These are phyloP conservation scores for Nothoprocta perdicaria DNA, from an alignment of 2,113 vertebrate species.

Conservation along the genomic window DNA sequence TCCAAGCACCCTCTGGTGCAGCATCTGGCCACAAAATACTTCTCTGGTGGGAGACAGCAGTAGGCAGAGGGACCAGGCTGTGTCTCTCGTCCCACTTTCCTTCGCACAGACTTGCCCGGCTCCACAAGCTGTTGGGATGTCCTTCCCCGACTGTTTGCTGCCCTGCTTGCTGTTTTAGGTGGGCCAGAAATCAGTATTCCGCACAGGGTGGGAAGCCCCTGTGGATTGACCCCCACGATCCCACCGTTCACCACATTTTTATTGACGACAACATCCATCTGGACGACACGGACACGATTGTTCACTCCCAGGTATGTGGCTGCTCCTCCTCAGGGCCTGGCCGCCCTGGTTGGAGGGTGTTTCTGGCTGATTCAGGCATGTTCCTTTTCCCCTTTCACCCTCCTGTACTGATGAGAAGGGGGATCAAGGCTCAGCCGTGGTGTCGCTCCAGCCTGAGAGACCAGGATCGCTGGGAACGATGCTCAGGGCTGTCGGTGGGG, in stretches of 20 bases:
- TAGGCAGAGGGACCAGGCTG: rapidly evolving
- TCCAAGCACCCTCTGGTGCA: not conserved
- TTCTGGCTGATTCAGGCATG: rapidly evolving
- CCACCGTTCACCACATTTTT: slow-evolving; percentile 86
- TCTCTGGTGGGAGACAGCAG: not conserved
- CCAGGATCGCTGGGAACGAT: rapidly evolving
- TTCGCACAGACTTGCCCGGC: not conserved
- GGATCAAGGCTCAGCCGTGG: rapidly evolving
- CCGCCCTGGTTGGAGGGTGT: rapidly evolving
- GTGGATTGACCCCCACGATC: slow-evolving; percentile 88
- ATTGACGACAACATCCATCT: slow-evolving; percentile 91
- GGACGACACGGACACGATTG: slow-evolving; percentile 83
- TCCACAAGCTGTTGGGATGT: not conserved
- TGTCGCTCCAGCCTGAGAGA: not conserved
- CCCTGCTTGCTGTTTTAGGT: slow-evolving; percentile 77
- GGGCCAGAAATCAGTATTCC: slow-evolving; percentile 82
- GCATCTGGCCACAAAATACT: not conserved
- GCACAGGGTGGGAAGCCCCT: slow-evolving; percentile 87
- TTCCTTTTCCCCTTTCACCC: not conserved
- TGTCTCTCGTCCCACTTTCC: rapidly evolving
- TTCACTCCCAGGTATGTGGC: slow-evolving; percentile 82
- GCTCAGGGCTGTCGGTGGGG: rapidly evolving
- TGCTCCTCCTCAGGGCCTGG: rapidly evolving
- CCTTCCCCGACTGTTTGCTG: not conserved
- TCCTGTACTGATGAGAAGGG: not conserved